phyloP scores from a whole-genome alignment of 1,140 invertebrate genomes.

The Neomicropteryx cornuta region DNA sequence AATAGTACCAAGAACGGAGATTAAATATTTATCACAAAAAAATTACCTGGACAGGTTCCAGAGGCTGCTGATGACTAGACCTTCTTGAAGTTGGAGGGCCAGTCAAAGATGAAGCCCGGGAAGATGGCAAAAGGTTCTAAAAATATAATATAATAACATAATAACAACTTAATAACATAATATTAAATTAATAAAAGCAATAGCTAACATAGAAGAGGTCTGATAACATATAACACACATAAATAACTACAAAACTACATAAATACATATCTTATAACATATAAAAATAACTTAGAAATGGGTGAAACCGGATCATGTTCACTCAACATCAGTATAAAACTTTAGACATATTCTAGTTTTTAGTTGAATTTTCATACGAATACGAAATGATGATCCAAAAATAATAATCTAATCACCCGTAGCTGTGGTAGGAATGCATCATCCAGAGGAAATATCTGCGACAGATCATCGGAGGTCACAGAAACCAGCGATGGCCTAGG shows the following conservation, averaged over 20 bases:
- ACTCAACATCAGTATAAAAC: no score
- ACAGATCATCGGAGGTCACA: slow-evolving; percentile 31
- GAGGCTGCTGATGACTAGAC: slow-evolving; percentile 28
- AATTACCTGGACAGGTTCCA: slow-evolving; percentile 27
- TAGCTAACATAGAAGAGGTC: no score
- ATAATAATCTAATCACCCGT: slow-evolving; percentile 17
- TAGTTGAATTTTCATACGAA: no score
- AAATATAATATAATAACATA: slow-evolving; percentile 7
- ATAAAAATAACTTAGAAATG: not conserved
- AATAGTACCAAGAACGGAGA: no score
- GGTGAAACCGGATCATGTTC: no score
- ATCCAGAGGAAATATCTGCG: slow-evolving; percentile 27
- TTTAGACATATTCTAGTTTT: no score
- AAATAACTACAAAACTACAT: not conserved
- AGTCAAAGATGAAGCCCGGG: slow-evolving; percentile 26
- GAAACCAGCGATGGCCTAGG: slow-evolving; percentile 33
- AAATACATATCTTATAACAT: not conserved
- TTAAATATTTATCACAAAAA: not conserved
- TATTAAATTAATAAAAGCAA: slow-evolving; percentile 3
- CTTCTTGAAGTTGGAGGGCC: slow-evolving; percentile 27
- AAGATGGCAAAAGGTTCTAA: slow-evolving; percentile 26
- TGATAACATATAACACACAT: not conserved
- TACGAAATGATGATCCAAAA: no score
- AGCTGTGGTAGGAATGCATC: slow-evolving; percentile 30
- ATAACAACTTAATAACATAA: slow-evolving; percentile 6